Evolutionary conservation across 1,140 invertebrate species (phyloP).

Genomic region (Drosophila carrolli): DNA sequence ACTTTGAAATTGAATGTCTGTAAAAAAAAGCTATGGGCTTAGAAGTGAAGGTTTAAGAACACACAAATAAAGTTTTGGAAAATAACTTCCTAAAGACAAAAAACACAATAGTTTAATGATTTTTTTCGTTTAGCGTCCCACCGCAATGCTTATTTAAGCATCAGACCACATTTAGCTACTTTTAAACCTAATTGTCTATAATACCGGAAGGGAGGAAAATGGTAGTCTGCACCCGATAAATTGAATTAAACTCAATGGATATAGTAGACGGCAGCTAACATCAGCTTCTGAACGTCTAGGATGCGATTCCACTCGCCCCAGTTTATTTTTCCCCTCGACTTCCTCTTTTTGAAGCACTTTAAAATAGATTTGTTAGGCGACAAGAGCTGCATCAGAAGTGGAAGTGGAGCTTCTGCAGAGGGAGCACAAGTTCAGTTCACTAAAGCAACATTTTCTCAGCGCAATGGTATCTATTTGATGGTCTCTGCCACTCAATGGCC

Average conservation of each 20-base stretch:
- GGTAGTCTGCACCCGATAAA: slow-evolving; percentile 35
- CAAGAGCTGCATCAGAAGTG: slow-evolving; percentile 26
- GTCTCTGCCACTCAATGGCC: slow-evolving; percentile 39
- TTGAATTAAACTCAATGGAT: slow-evolving; percentile 67
- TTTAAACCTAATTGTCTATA: slow-evolving; percentile 38
- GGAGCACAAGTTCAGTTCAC: slow-evolving; percentile 31
- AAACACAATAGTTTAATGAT: too few species aligned
- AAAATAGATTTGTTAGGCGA: slow-evolving; percentile 68
- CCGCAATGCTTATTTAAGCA: slow-evolving; percentile 37
- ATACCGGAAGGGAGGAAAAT: background rate
- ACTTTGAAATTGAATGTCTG: too few species aligned
- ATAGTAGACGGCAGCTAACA: slow-evolving; percentile 40
- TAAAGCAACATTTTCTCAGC: slow-evolving; percentile 51
- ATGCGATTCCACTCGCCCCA: slow-evolving; percentile 5
- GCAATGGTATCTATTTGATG: slow-evolving; percentile 63
- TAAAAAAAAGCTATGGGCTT: too few species aligned
- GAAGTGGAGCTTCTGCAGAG: background rate
- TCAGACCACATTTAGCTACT: slow-evolving; percentile 40
- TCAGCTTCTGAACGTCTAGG: slow-evolving; percentile 21
- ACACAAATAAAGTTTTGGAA: too few species aligned
- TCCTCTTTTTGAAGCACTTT: slow-evolving; percentile 38
- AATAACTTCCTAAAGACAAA: too few species aligned
- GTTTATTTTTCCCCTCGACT: slow-evolving; percentile 3
- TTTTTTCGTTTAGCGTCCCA: background rate
- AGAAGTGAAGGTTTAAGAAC: too few species aligned